These are phyloP conservation scores for Teleopsis dalmanni DNA, from an alignment of 1,140 invertebrate species.

Conservation along the genomic window DNA sequence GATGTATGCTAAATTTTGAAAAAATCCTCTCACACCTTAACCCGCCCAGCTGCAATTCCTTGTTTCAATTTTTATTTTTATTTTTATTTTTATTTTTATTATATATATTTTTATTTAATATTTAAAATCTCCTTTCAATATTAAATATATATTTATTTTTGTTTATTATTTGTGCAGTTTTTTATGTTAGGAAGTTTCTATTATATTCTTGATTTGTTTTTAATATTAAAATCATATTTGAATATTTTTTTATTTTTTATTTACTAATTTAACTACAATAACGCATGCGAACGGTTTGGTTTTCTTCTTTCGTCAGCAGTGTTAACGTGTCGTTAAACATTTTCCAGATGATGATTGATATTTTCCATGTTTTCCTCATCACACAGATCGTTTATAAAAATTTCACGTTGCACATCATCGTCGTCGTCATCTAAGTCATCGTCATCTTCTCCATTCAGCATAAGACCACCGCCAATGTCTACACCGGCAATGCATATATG, in stretches of 20 bases:
- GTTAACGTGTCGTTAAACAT: slow-evolving; percentile 34
- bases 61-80: neutral
- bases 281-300: too few species aligned
- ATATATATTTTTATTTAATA: neutral
- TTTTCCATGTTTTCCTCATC: slow-evolving; percentile 38
- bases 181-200: slow-evolving; percentile 6
- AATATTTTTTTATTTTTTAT: neutral
- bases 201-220: slow-evolving; percentile 1
- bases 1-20: too few species aligned
- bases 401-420: slow-evolving; percentile 32
- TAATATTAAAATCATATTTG: neutral
- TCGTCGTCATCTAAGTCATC: slow-evolving; percentile 29
- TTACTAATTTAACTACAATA: neutral
- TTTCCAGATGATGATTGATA: slow-evolving; percentile 41
- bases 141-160: neutral
- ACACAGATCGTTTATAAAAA: slow-evolving; percentile 42
- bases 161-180: neutral
- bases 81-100: neutral
- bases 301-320: neutral
- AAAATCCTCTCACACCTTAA: neutral
- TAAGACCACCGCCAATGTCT: slow-evolving; percentile 29
- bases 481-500: slow-evolving; percentile 41
- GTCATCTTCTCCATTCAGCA: slow-evolving; percentile 34
- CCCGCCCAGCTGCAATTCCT: neutral
- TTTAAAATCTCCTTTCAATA: neutral